Evolutionary conservation across 1,140 invertebrate genomes (phyloP).

Genomic region (Heliconius hewitsoni): DNA sequence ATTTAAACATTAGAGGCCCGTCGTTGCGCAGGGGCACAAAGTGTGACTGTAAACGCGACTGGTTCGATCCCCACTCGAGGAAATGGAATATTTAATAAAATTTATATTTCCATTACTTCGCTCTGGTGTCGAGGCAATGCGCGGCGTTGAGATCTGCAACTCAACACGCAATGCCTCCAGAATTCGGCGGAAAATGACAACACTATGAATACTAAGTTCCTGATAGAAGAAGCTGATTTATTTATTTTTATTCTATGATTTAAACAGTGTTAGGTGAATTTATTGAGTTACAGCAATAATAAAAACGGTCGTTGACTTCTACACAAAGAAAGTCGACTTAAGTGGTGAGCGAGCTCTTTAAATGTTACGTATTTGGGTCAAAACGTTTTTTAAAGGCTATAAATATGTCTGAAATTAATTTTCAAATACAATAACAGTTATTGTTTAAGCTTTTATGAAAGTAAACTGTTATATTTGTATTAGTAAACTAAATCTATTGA

Average conservation of each 20-base stretch:
- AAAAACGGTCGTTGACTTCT: constrained; percentile 15
- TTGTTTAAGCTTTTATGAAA: background rate
- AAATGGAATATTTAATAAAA: no score
- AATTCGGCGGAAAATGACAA: no score
- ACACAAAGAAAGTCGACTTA: constrained; percentile 17
- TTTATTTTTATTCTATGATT: background rate
- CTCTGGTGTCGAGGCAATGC: no score
- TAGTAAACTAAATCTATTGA: background rate
- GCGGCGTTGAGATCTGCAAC: no score
- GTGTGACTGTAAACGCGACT: no score
- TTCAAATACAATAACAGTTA: background rate
- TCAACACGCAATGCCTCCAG: no score
- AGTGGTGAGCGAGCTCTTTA: background rate
- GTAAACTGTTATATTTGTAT: background rate
- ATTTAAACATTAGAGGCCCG: background rate
- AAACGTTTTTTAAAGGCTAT: constrained; percentile 12
- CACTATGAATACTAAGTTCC: no score
- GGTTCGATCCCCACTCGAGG: no score
- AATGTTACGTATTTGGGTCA: constrained; percentile 3
- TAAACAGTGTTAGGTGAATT: background rate
- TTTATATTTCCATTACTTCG: no score
- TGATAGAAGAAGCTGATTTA: no score
- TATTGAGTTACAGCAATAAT: constrained; percentile 12
- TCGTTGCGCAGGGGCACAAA: no score
- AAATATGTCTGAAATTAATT: constrained; percentile 5